These are phyloP conservation scores for Ophioninae sp. DNA, from an alignment of 2,888 invertebrate species.

Conservation along the genomic window DNA sequence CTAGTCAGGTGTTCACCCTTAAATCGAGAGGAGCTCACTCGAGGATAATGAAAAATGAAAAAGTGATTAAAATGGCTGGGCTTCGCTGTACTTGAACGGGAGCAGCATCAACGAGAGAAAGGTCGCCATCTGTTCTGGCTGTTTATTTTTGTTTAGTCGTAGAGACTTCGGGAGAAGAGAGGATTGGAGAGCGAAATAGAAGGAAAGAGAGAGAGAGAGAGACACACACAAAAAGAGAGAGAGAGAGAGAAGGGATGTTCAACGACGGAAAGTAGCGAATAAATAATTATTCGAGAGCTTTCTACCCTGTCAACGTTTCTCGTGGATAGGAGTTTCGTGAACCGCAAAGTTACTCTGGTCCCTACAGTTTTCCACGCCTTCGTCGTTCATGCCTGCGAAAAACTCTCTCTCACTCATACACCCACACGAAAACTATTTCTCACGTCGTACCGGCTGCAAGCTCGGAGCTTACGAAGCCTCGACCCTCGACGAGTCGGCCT, in stretches of 20 bases:
- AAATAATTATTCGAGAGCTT: constrained; percentile 62
- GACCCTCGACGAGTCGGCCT: background rate
- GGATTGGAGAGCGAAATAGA: constrained; percentile 10
- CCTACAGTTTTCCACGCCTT: constrained; percentile 27
- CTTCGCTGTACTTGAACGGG: background rate
- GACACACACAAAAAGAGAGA: no score
- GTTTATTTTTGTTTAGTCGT: constrained; percentile 27
- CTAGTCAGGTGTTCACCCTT: background rate
- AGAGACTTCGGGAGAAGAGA: constrained; percentile 3
- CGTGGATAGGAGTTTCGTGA: constrained; percentile 38
- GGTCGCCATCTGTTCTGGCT: constrained; percentile 20
- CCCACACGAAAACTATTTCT: constrained; percentile 9
- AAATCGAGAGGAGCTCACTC: background rate
- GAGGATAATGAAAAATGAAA: background rate
- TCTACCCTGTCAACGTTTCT: constrained; percentile 37
- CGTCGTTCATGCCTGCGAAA: constrained; percentile 30
- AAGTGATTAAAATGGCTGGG: background rate
- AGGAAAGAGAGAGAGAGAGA: background rate
- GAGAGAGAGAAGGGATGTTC: constrained; percentile 41
- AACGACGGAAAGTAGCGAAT: constrained; percentile 52
- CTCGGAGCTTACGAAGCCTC: constrained; percentile 11
- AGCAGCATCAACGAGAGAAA: background rate
- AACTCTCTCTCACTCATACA: background rate
- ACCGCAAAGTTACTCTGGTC: constrained; percentile 45
- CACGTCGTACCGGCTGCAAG: constrained; percentile 2